phyloP scores from a whole-genome alignment of 2,113 vertebrate species.

The Tachycineta bicolor region DNA sequence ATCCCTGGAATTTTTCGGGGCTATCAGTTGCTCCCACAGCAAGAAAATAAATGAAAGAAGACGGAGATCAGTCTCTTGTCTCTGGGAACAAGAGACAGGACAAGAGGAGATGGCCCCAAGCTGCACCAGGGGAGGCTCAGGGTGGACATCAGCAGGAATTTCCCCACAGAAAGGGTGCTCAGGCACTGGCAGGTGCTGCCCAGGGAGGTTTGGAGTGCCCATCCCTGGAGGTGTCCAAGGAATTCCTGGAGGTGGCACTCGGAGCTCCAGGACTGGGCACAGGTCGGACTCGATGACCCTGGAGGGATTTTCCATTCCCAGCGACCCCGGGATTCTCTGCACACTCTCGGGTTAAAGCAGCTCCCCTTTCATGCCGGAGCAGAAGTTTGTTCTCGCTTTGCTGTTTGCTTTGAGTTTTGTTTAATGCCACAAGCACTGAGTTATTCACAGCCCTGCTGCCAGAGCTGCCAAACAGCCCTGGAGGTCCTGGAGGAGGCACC shows the following conservation, averaged over 20 bases:
- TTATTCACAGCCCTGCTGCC: neutral
- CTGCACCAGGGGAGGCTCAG: neutral
- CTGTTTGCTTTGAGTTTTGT: constrained; percentile 34
- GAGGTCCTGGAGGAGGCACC: accelerated
- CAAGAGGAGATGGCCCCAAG: accelerated
- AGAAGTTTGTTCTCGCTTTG: neutral
- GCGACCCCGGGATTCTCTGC: neutral
- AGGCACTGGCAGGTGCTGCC: neutral
- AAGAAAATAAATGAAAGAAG: neutral
- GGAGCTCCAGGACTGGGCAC: neutral
- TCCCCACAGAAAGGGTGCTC: accelerated
- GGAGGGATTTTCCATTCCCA: neutral
- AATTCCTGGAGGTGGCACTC: accelerated
- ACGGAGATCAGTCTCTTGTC: accelerated
- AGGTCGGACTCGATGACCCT: accelerated
- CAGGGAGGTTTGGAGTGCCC: neutral
- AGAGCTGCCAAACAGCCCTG: neutral
- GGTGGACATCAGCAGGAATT: accelerated
- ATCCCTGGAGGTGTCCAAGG: neutral
- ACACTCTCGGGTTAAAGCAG: neutral
- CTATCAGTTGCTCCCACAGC: neutral
- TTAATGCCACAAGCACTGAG: neutral
- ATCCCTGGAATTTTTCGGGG: no score
- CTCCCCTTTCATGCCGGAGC: neutral
- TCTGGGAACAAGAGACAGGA: neutral